Evolutionary conservation across 2,888 invertebrate genomes (phyloP), one percentile per base, ranked within the genome.

Genomic region (Tenthredo distinguenda): DNA sequence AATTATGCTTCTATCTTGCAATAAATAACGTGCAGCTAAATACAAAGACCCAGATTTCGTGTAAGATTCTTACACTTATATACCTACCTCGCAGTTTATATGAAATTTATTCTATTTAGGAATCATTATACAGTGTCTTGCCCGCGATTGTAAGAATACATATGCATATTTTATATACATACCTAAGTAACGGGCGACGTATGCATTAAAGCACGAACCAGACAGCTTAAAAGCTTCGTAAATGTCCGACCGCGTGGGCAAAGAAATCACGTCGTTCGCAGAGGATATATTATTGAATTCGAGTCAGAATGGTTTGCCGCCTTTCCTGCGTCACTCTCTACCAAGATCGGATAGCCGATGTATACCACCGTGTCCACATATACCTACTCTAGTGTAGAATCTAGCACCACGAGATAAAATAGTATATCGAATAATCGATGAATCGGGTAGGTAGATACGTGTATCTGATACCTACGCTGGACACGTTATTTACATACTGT

Each of bases 191-290:
- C 55, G 31, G 18, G 0, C 55, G 18, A n/a, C 15, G 34, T 26
- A 37, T 55, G 50, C 34, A 77, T 77, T 40, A 55, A 26, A 50
- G 21, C 81, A 21, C 40, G 26, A 37, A 81, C 40, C 62, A 40
- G 81, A 81, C 81, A 81, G 62, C 81, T 62, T 81, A 37, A 81
- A 81, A 83, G 83, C 68, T 83, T 68, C 68, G 68, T 68, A 43
- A 71, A 83, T 40, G 83, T 83, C 68, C 1, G n/a, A 50, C 68
- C 68, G 47, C 68, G 83, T 31, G 47, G 81, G 43, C n/a, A 47
- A 83, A 83, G 83, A 83, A 81, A 83, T 83, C 83, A 83, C 83
- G 68, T 68, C 65, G 47, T 68, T 68, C 68, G 47, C 68, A 83
- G 34, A 34, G 43, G 43, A 47, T 83, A 47, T 18, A 83, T 68